Percentiles rank a stretch among this genome's conserved stretches.
Conservation (phyloP, 2,113 vertebrate genomes). For the Pithys albifrons region DNA sequence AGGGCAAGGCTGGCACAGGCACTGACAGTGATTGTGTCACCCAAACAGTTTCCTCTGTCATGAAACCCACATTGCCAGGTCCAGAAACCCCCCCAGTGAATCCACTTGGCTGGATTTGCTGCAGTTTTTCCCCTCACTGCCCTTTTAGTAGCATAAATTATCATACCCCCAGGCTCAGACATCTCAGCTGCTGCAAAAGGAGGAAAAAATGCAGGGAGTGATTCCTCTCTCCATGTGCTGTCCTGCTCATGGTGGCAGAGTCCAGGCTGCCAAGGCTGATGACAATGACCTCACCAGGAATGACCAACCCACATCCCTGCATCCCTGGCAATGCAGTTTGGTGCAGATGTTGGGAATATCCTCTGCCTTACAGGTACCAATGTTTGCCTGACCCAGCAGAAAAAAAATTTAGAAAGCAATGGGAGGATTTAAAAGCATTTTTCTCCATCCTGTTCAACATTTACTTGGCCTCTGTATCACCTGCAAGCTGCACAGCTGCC, state of each 20-base stretch:
- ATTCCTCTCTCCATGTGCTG: rapidly evolving
- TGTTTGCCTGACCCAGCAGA: background rate
- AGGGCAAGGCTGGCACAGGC: background rate
- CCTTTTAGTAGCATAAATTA: background rate
- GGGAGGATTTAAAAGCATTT: background rate
- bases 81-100: background rate
- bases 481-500: background rate
- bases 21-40: background rate
- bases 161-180: rapidly evolving
- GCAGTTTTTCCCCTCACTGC: background rate
- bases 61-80: background rate
- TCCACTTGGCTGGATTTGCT: rapidly evolving
- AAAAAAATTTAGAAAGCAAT: background rate
- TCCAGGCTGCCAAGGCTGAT: background rate
- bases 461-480: too few relatives aligned
- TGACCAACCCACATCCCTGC: rapidly evolving
- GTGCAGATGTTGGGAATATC: background rate
- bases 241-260: background rate
- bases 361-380: background rate
- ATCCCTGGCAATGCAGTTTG: background rate
- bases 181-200: background rate
- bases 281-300: background rate
- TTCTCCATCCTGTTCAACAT: background rate
- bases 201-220: rapidly evolving
- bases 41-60: background rate